Base-by-base conservation (phyloP, 2,797 vertebrate genomes). In the Sebastes melanostomus region DNA sequence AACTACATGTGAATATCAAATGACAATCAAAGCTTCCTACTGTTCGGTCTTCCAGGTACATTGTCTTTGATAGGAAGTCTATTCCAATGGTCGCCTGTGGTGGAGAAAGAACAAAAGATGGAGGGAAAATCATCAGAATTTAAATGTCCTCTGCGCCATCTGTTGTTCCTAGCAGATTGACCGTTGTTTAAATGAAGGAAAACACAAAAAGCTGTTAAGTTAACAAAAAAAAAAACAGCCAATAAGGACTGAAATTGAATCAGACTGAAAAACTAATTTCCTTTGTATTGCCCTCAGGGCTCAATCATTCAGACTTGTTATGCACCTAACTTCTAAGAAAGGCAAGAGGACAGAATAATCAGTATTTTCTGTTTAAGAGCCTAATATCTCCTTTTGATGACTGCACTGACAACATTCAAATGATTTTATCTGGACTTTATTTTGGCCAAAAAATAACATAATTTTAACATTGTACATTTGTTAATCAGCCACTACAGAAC, bases 1-100 rank as follows among this genome's bases (percentile, higher is more conserved):
- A 32, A 71, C 50, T 58, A 56, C 14, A 55, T 62, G 60, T 72
- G 63, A 72, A 69, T 58, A 29, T 20, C 6, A 71, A 82, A 78
- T 50, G 20, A 73, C 22, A 84, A 81, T 79, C 14, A 56, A 88
- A 30, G 34, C 62, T 63, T 68, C 96, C 95, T 95, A 98, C 97
- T 92, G 97, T 98, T 91, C 97, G 96, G 88, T 98, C 97, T 83
- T 98, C 97, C 95, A 98, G 93, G 92, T 98, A 98, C 97, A 98
- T 97, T 63, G 97, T 98, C 96, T 98, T 98, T 80, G 97, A 98
- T 93, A 98, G 92, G 91, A 98, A 98, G 95, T 98, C 97, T 70
- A 98, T 98, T 81, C 97, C 97, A 77, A 98, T 98, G 77, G 97
- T 98, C 4, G 97, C 97, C 97, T 98, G 86, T 84, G 79, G 75